Conservation (phyloP, 1,140 invertebrate species). For the Holcopasites calliopsidis region DNA sequence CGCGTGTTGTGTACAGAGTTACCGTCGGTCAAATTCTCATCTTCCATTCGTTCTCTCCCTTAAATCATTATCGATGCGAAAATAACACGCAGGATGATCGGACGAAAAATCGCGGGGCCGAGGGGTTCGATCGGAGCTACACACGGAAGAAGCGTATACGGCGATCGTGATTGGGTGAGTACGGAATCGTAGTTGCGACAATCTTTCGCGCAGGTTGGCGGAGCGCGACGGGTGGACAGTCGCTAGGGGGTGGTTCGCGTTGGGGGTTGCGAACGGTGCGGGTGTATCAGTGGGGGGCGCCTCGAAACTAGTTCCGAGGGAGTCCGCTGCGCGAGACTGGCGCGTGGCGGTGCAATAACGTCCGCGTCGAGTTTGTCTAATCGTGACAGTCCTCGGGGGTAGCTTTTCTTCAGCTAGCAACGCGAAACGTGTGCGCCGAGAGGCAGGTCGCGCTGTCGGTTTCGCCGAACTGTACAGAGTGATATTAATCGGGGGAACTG, state of each 20-base stretch:
- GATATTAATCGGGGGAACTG: background rate
- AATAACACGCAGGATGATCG: background rate
- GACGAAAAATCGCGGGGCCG: too few species aligned
- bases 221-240: conserved; percentile 13
- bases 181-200: conserved; percentile 56
- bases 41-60: too few species aligned
- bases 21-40: background rate
- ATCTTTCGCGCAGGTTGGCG: conserved; percentile 37
- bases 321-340: conserved; percentile 74
- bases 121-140: background rate
- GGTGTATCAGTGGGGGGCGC: conserved; percentile 60
- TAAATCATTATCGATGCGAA: too few species aligned
- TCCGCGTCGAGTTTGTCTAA: conserved; percentile 74
- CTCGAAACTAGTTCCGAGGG: conserved; percentile 70
- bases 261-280: conserved; percentile 51
- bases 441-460: background rate
- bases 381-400: conserved; percentile 60
- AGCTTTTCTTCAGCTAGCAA: conserved; percentile 26
- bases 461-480: background rate
- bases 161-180: conserved; percentile 31
- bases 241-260: conserved; percentile 19
- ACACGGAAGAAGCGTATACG: background rate
- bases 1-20: background rate
- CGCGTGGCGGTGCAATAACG: conserved; percentile 77
- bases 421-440: conserved; percentile 15